Evolutionary conservation across 2,113 vertebrate genomes (phyloP).

Genomic region (Paedocypris sp.): DNA sequence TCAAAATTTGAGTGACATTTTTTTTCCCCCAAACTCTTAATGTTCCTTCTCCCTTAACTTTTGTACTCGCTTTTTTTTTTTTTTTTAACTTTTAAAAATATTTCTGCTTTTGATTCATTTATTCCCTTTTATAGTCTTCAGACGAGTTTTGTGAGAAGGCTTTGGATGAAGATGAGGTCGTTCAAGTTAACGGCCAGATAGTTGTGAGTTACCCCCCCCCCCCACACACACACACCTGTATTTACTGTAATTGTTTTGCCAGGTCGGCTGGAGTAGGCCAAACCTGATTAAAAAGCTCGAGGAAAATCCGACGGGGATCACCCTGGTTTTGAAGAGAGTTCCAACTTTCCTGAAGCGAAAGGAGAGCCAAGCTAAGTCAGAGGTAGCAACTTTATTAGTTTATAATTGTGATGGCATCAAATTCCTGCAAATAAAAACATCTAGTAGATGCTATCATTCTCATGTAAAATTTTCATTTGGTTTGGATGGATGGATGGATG

Average conservation of each 20-base stretch:
- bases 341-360: slow-evolving; percentile 43
- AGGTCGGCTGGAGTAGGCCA: slow-evolving; percentile 83
- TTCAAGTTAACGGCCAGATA: slow-evolving; percentile 84
- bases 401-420: too few species aligned
- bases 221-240: background rate
- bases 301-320: slow-evolving; percentile 59
- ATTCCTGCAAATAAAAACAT: too few species aligned
- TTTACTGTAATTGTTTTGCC: background rate
- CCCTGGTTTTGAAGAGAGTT: slow-evolving; percentile 78
- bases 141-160: slow-evolving; percentile 51
- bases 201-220: slow-evolving; percentile 71
- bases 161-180: slow-evolving; percentile 80
- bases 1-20: too few species aligned
- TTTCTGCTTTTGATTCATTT: background rate
- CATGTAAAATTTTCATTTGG: too few species aligned
- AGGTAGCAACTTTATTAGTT: too few species aligned
- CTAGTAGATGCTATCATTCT: too few species aligned
- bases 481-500: too few species aligned
- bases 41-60: too few species aligned
- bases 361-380: slow-evolving; percentile 11
- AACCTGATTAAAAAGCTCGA: slow-evolving; percentile 73
- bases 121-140: slow-evolving; percentile 41
- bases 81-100: too few species aligned
- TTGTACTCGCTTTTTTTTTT: too few species aligned
- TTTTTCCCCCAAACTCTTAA: too few species aligned